Evolutionary conservation across 2,113 vertebrate species (phyloP).

Genomic region (Hydropotes inermis): DNA sequence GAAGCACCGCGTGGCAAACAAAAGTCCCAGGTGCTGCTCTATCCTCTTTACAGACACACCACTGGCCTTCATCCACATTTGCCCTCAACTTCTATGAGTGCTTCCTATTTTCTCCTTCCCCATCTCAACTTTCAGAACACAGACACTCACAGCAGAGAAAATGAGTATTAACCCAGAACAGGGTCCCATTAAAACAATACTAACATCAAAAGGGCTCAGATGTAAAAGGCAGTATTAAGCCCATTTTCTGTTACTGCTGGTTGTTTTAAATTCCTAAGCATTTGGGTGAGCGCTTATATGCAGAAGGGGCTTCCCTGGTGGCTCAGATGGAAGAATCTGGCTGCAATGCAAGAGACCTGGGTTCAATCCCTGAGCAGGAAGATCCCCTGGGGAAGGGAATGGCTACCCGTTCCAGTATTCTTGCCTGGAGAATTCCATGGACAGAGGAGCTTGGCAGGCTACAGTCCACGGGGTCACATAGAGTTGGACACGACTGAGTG

Average conservation of each 20-base stretch:
- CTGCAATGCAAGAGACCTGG: not conserved
- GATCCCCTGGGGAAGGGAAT: not conserved
- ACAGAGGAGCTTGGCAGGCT: not conserved
- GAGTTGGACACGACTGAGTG: not conserved
- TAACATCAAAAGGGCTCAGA: not conserved
- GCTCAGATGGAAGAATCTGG: not conserved
- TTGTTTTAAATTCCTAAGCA: slow-evolving; percentile 12
- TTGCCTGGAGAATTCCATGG: not conserved
- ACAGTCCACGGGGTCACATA: not conserved
- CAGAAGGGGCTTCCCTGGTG: not conserved
- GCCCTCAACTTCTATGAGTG: not conserved
- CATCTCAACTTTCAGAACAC: not conserved
- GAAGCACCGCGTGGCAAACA: not conserved
- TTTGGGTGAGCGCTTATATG: not conserved
- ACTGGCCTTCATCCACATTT: not conserved
- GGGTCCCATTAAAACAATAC: not conserved
- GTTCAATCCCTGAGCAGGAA: not conserved
- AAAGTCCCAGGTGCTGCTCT: not conserved
- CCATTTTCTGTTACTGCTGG: not conserved
- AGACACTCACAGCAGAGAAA: not conserved
- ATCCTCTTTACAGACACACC: not conserved
- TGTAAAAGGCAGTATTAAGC: not conserved
- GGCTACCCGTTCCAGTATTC: not conserved
- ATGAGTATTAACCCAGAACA: not conserved
- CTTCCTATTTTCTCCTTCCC: not conserved